phyloP scores from a whole-genome alignment of 2,888 invertebrate species.

The Thereva nobilitata region DNA sequence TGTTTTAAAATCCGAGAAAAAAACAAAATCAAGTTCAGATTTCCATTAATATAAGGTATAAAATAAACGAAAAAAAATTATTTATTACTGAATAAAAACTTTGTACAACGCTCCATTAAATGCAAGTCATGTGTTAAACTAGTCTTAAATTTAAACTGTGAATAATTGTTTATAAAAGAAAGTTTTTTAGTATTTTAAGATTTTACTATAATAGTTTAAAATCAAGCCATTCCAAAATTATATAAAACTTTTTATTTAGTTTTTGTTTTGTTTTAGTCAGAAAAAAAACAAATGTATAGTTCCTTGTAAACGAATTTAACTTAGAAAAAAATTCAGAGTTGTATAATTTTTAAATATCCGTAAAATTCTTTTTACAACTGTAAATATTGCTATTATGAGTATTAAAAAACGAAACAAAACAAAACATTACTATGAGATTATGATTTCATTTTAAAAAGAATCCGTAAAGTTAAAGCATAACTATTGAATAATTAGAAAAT shows the following conservation, averaged over 20 bases:
- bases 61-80: too few relatives aligned
- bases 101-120: not conserved
- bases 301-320: conserved; percentile 30
- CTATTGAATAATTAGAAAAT: not conserved
- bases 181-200: too few relatives aligned
- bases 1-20: too few relatives aligned
- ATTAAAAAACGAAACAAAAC: too few relatives aligned
- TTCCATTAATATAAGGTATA: too few relatives aligned
- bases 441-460: not conserved
- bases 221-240: conserved; percentile 2
- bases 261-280: not conserved
- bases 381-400: too few relatives aligned
- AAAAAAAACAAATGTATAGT: conserved; percentile 26
- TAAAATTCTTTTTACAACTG: too few relatives aligned
- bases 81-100: not conserved
- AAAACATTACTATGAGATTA: too few relatives aligned
- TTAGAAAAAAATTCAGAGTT: conserved; percentile 6
- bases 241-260: conserved; percentile 3
- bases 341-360: not conserved
- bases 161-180: too few relatives aligned
- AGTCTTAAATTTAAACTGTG: conserved; percentile 6
- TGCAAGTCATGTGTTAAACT: conserved; percentile 28
- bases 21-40: too few relatives aligned
- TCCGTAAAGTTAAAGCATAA: conserved; percentile 3
- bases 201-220: not conserved